Evolutionary conservation across 2,888 invertebrate species (phyloP), one percentile per base, ranked within the genome.

Genomic region (Coelinius sp.): DNA sequence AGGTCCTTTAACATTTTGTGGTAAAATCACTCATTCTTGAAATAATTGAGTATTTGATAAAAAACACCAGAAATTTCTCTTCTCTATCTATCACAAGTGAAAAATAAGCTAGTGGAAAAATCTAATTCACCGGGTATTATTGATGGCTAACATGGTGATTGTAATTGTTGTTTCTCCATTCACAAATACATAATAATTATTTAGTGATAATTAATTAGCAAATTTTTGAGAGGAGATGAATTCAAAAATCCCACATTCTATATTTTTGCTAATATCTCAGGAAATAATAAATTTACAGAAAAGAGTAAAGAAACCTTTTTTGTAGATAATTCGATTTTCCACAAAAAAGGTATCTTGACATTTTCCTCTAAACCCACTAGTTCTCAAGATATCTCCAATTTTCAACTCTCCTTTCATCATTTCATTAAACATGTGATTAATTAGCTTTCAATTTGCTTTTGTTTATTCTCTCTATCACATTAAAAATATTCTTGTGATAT

Each of bases 131-230:
- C 84, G 82, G 83, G 83, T 84, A 75, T 83, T 83, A 80, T 85
- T 84, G 83, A 80, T 81, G 81, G 85, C 85, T 86, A 86, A 86
- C 85, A 83, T 79, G 85, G 85, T 85, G 83, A 81, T 80, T 84
- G 79, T 82, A 73, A 71, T 24, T 69, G 66, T 63, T 69, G 70
- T 73, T 69, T 73, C 59, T 31, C 41, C 35, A 31, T 64, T 66
- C 7, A 20, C 46, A 49, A 49, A 8, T 49, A 49, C 20, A 49
- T 49, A 49, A 49, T 41, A n/a, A 41, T 41, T 41, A 41, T n/a
- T 20, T 49, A 49, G 46, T 49, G 20, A 17, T 49, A 20, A 20
- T 49, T 49, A 20, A 3, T 8, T 49, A 8, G 20, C 17, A 17
- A 14, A 49, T 1, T 49, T 14, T 14, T 49, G 46, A 49, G 17